phyloP scores from a whole-genome alignment of 2,888 invertebrate genomes.

The Philhelius pedissequus region DNA sequence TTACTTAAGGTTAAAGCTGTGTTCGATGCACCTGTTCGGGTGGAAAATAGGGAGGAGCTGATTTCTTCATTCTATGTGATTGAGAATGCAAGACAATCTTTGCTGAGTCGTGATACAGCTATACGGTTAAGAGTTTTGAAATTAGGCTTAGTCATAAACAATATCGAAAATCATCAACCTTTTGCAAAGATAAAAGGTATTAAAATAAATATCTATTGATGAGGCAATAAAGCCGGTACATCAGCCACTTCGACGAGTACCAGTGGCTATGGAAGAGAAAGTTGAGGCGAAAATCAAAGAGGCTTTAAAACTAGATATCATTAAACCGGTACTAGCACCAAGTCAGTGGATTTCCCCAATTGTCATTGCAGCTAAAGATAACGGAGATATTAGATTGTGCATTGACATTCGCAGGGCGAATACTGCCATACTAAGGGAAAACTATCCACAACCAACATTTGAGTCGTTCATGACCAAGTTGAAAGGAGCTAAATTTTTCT shows the following conservation, averaged over 20 bases:
- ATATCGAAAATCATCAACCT: background rate
- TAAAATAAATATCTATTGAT: background rate
- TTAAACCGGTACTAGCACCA: background rate
- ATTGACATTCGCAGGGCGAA: slow-evolving; percentile 74
- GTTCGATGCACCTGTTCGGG: background rate
- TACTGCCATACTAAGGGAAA: slow-evolving; percentile 70
- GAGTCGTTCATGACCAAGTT: slow-evolving; percentile 62
- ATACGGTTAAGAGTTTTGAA: background rate
- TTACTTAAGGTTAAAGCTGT: background rate
- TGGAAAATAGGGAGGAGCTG: background rate
- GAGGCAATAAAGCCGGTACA: slow-evolving; percentile 67
- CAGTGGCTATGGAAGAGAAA: slow-evolving; percentile 70
- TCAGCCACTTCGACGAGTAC: slow-evolving; percentile 72
- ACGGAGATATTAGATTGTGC: slow-evolving; percentile 73
- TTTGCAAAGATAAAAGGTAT: background rate
- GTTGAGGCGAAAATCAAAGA: background rate
- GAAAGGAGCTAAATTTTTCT: slow-evolving; percentile 69
- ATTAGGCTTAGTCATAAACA: background rate
- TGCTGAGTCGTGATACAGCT: background rate
- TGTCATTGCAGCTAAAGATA: slow-evolving; percentile 31
- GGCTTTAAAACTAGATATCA: background rate
- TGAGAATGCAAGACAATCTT: no score
- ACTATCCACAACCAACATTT: slow-evolving; percentile 54
- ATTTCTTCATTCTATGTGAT: background rate
- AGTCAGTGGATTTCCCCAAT: slow-evolving; percentile 73